Evolutionary conservation across 2,888 invertebrate species (phyloP).

Genomic region (Tinea trinotella): DNA sequence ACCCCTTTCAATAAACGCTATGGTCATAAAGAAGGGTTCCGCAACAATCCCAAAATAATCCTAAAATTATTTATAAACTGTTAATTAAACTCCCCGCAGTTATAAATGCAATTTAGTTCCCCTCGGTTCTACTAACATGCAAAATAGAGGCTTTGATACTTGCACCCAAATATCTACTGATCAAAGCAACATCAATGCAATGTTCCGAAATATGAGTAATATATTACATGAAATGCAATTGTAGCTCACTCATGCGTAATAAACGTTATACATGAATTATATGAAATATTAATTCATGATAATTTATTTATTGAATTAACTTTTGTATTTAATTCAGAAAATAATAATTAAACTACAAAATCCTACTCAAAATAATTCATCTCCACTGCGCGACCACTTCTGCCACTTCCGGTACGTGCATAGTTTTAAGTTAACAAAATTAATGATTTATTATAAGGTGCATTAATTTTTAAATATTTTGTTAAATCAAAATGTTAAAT

Average conservation of each 20-base stretch:
- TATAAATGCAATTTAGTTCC: background rate
- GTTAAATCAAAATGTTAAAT: too few relatives aligned
- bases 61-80: background rate
- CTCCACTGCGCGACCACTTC: too few relatives aligned
- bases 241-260: background rate
- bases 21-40: background rate
- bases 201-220: background rate
- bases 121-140: background rate
- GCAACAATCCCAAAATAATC: background rate
- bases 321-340: too few relatives aligned
- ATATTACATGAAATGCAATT: constrained; percentile 6
- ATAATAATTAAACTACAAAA: too few relatives aligned
- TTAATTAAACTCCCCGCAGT: background rate
- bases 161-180: background rate
- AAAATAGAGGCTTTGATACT: background rate
- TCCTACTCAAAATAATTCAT: too few relatives aligned
- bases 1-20: background rate
- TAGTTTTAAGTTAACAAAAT: too few relatives aligned
- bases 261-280: background rate
- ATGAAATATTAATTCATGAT: too few relatives aligned
- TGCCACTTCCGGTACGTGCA: too few relatives aligned
- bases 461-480: too few relatives aligned
- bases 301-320: too few relatives aligned
- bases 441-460: too few relatives aligned
- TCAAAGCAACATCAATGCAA: background rate